These are phyloP conservation scores for Trogon melanurus DNA, from an alignment of 2,113 vertebrate species.

Conservation along the genomic window DNA sequence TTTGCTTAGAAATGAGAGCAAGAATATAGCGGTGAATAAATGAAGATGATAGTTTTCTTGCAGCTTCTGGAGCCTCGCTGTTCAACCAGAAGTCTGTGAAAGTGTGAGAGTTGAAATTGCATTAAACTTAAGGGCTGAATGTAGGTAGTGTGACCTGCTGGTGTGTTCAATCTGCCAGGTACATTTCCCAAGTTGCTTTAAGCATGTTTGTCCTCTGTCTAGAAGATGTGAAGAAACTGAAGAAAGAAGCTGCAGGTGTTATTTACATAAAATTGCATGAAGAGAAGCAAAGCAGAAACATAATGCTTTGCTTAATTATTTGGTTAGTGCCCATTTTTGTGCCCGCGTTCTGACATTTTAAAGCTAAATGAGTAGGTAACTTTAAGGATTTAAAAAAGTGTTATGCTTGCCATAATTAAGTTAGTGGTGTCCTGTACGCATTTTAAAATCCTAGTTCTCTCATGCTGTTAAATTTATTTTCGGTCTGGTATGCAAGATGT, in stretches of 20 bases:
- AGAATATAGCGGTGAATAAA: not conserved
- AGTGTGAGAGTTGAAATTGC: not conserved
- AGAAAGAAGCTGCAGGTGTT: not conserved
- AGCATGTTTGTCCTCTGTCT: not conserved
- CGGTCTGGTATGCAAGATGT: not conserved
- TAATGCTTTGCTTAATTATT: not conserved
- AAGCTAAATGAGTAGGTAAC: not conserved
- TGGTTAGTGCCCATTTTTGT: not conserved
- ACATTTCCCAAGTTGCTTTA: not conserved
- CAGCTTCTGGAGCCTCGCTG: accelerated
- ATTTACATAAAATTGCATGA: not conserved
- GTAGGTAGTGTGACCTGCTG: not conserved
- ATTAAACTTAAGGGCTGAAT: not conserved
- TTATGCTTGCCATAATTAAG: not conserved
- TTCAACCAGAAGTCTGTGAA: not conserved
- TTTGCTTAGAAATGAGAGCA: not conserved
- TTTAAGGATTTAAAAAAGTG: not conserved
- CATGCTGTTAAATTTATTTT: not conserved
- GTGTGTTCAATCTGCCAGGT: not conserved
- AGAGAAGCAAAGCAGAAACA: not conserved
- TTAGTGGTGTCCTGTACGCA: not conserved
- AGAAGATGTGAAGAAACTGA: not conserved
- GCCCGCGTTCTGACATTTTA: not conserved
- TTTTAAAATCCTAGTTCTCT: not conserved
- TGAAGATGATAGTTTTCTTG: not conserved